A percentile compares a stretch with the other conserved stretches of the same genome.
phyloP scores from a whole-genome alignment of 2,113 vertebrate species.

The Neotoma lepida region DNA sequence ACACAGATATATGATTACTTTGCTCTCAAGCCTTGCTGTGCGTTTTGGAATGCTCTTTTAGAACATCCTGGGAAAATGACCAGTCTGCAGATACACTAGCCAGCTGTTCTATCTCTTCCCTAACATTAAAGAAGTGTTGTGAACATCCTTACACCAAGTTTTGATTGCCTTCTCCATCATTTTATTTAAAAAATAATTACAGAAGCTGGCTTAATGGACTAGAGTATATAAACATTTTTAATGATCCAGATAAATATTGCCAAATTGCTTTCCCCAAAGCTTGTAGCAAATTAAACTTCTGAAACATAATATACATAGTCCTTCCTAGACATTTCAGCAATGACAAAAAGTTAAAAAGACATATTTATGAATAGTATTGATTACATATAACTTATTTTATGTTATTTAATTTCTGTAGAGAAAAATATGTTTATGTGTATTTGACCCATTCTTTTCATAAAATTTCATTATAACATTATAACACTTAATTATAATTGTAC shows the following conservation, averaged over 20 bases:
- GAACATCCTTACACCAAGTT: conserved; percentile 13
- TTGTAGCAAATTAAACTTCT: neutral
- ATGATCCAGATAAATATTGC: conserved; percentile 66
- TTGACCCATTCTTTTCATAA: neutral
- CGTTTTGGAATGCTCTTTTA: neutral
- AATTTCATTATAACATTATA: neutral
- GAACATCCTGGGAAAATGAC: neutral
- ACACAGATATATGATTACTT: neutral
- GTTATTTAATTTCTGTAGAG: neutral
- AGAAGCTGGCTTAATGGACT: conserved; percentile 57
- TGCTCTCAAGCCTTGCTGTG: neutral
- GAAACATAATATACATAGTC: neutral
- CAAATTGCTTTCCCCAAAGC: conserved; percentile 53
- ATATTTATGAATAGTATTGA: neutral
- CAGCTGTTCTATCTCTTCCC: neutral
- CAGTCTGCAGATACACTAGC: neutral
- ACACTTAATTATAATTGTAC: neutral
- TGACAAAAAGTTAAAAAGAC: neutral
- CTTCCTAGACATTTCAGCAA: neutral
- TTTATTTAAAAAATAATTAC: conserved; percentile 71
- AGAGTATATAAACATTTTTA: conserved; percentile 66
- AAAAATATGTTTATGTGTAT: neutral
- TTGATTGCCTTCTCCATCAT: conserved; percentile 52
- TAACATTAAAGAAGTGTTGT: conserved; percentile 1
- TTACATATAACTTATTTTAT: neutral